These are phyloP conservation scores for Hirtodrosophila cameraria DNA, from an alignment of 2,888 invertebrate species.

Conservation along the genomic window DNA sequence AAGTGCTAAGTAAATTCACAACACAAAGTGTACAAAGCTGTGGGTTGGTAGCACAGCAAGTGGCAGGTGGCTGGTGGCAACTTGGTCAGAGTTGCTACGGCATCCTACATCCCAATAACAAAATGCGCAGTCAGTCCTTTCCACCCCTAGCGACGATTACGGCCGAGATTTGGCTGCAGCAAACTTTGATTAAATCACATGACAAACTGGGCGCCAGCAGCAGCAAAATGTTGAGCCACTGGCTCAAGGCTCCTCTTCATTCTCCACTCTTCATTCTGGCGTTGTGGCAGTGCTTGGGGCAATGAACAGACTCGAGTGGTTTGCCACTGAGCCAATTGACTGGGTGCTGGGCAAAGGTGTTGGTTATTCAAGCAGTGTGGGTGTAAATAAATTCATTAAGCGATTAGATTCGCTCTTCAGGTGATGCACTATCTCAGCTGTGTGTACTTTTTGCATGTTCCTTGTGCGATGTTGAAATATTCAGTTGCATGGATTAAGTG, in stretches of 20 bases:
- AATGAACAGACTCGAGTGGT: slow-evolving; percentile 58
- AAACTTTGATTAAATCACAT: slow-evolving; percentile 77
- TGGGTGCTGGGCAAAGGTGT: slow-evolving; percentile 1
- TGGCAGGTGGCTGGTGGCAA: background rate
- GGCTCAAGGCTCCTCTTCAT: slow-evolving; percentile 11
- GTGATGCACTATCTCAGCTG: slow-evolving; percentile 28
- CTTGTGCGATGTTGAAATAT: slow-evolving; percentile 45
- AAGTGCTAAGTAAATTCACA: slow-evolving; percentile 76
- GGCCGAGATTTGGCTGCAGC: slow-evolving; percentile 63
- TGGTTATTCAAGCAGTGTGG: background rate
- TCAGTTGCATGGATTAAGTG: slow-evolving; percentile 59
- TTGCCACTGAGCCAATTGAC: slow-evolving; percentile 43
- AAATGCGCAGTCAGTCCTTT: slow-evolving; percentile 52
- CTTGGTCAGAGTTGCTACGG: slow-evolving; percentile 31
- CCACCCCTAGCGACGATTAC: slow-evolving; percentile 45
- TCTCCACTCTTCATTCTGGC: slow-evolving; percentile 3
- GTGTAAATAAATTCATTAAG: slow-evolving; percentile 75
- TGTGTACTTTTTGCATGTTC: slow-evolving; percentile 14
- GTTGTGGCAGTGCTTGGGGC: slow-evolving; percentile 13
- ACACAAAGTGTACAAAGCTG: slow-evolving; percentile 57
- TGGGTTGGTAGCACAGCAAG: too few species aligned
- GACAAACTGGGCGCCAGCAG: slow-evolving; percentile 47
- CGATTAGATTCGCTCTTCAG: slow-evolving; percentile 59
- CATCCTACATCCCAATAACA: slow-evolving; percentile 36
- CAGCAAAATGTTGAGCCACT: slow-evolving; percentile 30